Percentiles rank a stretch among this genome's conserved stretches.
These are phyloP conservation scores for Lindbergichthys nudifrons DNA, from an alignment of 2,797 vertebrate genomes.

Conservation along the genomic window DNA sequence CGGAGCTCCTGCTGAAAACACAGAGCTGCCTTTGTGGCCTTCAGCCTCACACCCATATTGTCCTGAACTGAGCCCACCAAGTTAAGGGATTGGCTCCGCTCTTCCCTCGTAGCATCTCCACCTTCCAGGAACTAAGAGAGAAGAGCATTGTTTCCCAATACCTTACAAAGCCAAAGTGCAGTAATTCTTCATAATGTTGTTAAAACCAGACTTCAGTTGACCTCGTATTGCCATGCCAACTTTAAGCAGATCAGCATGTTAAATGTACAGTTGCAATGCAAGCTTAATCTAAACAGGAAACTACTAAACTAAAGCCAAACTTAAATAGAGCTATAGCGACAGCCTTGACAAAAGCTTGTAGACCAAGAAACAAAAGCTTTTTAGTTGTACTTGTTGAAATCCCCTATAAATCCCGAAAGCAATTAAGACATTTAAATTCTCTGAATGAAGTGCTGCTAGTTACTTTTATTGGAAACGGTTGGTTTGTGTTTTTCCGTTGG, in stretches of 20 bases:
- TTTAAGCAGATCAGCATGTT: background rate
- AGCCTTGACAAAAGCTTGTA: background rate
- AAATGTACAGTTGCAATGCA: background rate
- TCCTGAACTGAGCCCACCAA: slow-evolving; percentile 51
- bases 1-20: slow-evolving; percentile 40
- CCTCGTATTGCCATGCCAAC: background rate
- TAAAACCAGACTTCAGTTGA: background rate
- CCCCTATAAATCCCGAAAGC: no score
- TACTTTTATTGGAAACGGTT: no score
- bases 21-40: slow-evolving; percentile 61
- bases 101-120: slow-evolving; percentile 35
- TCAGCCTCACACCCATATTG: slow-evolving; percentile 57
- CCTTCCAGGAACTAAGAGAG: slow-evolving; percentile 10
- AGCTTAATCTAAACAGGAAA: background rate
- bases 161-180: slow-evolving; percentile 2
- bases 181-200: slow-evolving; percentile 4
- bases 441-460: no score
- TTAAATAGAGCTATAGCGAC: background rate
- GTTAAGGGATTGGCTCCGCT: slow-evolving; percentile 29
- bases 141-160: background rate
- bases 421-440: no score
- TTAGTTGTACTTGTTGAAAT: no score
- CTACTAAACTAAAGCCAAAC: background rate
- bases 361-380: background rate
- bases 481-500: no score